A percentile compares a stretch with the other conserved stretches of the same genome.
phyloP scores from a whole-genome alignment of 1,140 invertebrate species.

The Calephelis virginiensis region DNA sequence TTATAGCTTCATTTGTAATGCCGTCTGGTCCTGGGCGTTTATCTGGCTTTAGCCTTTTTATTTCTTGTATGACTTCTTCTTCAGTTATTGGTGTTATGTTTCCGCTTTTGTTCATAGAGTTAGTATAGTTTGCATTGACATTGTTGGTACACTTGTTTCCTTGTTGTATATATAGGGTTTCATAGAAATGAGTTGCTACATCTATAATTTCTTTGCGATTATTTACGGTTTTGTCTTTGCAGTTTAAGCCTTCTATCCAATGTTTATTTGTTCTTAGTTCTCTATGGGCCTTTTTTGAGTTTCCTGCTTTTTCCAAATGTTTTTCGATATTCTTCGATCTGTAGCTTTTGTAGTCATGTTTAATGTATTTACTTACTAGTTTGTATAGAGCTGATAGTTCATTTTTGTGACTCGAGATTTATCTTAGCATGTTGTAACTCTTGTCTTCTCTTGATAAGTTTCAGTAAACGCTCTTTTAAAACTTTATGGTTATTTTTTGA shows the following conservation, averaged over 20 bases:
- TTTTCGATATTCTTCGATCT: conserved; percentile 20
- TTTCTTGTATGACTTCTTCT: conserved; percentile 18
- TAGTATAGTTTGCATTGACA: neutral
- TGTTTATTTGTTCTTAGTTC: conserved; percentile 29
- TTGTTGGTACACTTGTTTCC: neutral
- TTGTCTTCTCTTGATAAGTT: conserved; percentile 25
- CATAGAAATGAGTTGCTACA: conserved; percentile 23
- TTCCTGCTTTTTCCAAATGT: conserved; percentile 24
- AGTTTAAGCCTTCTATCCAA: conserved; percentile 27
- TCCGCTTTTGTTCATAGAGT: neutral
- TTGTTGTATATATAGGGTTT: conserved; percentile 7
- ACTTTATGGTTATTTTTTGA: conserved; percentile 13
- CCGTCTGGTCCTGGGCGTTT: conserved; percentile 25
- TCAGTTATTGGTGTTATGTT: neutral
- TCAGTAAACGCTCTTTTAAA: conserved; percentile 16
- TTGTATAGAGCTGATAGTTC: conserved; percentile 30
- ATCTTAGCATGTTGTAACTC: conserved; percentile 23
- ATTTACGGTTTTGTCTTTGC: conserved; percentile 4
- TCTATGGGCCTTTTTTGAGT: conserved; percentile 30
- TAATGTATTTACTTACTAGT: conserved; percentile 29
- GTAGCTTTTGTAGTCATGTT: conserved; percentile 27
- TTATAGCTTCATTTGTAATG: conserved; percentile 26
- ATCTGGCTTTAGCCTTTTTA: conserved; percentile 24
- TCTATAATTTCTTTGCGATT: conserved; percentile 17
- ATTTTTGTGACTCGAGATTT: conserved; percentile 28